Evolutionary conservation across 2,888 invertebrate genomes (phyloP).

Genomic region (Stomorhina lunata): DNA sequence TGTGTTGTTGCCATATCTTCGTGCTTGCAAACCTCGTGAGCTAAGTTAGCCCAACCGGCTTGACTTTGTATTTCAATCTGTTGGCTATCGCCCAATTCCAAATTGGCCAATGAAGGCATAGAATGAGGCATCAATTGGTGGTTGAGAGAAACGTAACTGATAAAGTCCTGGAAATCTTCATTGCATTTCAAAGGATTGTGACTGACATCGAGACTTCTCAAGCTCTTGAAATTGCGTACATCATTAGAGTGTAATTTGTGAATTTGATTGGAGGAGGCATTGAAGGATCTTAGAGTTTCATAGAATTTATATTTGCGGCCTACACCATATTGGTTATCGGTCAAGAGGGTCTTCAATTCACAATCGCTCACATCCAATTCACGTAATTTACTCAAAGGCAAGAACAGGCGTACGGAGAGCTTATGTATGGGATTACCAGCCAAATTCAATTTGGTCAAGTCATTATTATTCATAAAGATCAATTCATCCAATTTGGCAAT

Average conservation of each 20-base stretch:
- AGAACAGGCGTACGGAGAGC: conserved; percentile 85
- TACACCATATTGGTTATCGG: conserved; percentile 80
- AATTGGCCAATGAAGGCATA: conserved; percentile 71
- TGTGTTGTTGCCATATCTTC: conserved; percentile 63
- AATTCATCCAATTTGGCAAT: conserved; percentile 83
- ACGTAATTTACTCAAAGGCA: conserved; percentile 82
- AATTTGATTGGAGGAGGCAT: conserved; percentile 80
- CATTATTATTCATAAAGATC: conserved; percentile 85
- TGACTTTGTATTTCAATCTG: conserved; percentile 68
- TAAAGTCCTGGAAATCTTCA: conserved; percentile 84
- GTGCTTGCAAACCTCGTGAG: conserved; percentile 77
- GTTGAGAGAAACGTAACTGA: conserved; percentile 79
- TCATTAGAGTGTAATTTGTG: conserved; percentile 73
- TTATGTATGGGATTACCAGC: conserved; percentile 86
- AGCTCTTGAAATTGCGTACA: conserved; percentile 76
- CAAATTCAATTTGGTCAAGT: conserved; percentile 84
- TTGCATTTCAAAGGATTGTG: conserved; percentile 86
- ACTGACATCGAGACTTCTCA: conserved; percentile 81
- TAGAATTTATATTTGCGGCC: conserved; percentile 78
- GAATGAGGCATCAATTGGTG: conserved; percentile 72
- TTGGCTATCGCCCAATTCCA: conserved; percentile 70
- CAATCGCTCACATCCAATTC: conserved; percentile 87
- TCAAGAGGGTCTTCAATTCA: conserved; percentile 85
- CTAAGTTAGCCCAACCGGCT: conserved; percentile 76
- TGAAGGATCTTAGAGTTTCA: conserved; percentile 82